Conservation (phyloP, 2,797 vertebrate genomes). For the Etheostoma nigrum region DNA sequence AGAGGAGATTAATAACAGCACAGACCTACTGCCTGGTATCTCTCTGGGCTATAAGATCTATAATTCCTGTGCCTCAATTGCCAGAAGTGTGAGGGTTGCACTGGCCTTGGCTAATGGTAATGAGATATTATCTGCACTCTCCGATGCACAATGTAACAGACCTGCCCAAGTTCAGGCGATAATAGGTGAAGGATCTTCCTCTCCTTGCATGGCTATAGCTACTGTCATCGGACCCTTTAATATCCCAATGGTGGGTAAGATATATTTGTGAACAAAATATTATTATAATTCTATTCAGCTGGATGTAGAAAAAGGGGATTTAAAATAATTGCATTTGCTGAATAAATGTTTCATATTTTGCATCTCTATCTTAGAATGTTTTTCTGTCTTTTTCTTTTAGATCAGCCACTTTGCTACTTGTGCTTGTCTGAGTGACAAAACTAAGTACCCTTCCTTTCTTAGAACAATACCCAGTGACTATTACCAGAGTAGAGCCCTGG, state of each 20-base stretch:
- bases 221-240: slow-evolving; percentile 79
- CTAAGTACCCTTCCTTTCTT: slow-evolving; percentile 82
- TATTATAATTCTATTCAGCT: neutral
- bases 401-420: slow-evolving; percentile 85
- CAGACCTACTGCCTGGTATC: slow-evolving; percentile 76
- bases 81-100: slow-evolving; percentile 67
- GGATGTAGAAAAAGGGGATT: neutral
- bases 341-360: neutral
- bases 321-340: no score
- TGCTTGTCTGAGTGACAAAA: slow-evolving; percentile 83
- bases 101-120: slow-evolving; percentile 75
- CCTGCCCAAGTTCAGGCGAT: slow-evolving; percentile 77
- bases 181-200: slow-evolving; percentile 80
- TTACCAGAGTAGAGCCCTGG: slow-evolving; percentile 82
- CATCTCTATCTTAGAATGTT: neutral
- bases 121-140: slow-evolving; percentile 21
- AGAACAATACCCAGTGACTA: slow-evolving; percentile 85
- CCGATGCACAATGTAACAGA: slow-evolving; percentile 56
- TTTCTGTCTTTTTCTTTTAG: slow-evolving; percentile 43
- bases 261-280: no score
- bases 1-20: slow-evolving; percentile 83
- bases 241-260: slow-evolving; percentile 75
- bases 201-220: slow-evolving; percentile 76
- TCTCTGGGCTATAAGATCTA: slow-evolving; percentile 79
- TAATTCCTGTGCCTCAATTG: slow-evolving; percentile 76